Conservation (phyloP, 2,797 vertebrate genomes). For the Phrynocephalus vlangalii region DNA sequence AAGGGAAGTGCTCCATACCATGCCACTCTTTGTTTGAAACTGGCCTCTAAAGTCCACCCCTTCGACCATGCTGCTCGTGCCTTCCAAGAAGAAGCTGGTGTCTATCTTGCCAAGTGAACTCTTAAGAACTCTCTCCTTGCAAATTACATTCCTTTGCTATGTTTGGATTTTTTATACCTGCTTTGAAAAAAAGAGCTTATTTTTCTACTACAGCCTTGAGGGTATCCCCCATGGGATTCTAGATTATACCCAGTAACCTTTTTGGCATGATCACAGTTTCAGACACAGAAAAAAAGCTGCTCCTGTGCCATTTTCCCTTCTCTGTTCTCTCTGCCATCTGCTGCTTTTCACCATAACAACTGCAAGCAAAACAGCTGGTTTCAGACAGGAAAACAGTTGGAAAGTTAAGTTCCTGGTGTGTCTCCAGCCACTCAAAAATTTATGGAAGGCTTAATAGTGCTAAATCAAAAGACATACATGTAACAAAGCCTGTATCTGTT, state of each 20-base stretch:
- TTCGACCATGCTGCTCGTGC: too few relatives aligned
- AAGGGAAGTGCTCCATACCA: too few relatives aligned
- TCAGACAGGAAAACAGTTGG: neutral
- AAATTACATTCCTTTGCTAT: too few relatives aligned
- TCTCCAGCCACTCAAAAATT: neutral
- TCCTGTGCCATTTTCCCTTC: neutral
- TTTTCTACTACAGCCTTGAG: too few relatives aligned
- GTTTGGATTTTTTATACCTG: too few relatives aligned
- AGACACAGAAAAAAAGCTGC: neutral
- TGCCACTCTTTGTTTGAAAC: too few relatives aligned
- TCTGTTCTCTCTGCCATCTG: neutral
- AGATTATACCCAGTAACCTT: neutral
- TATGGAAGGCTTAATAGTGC: neutral
- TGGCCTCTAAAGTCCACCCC: too few relatives aligned
- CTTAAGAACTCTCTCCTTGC: too few relatives aligned
- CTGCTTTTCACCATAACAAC: neutral
- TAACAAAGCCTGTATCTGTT: neutral
- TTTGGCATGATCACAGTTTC: neutral
- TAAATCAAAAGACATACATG: neutral
- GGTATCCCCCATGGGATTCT: too few relatives aligned
- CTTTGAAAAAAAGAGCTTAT: too few relatives aligned
- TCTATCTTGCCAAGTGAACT: too few relatives aligned
- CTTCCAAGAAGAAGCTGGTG: too few relatives aligned
- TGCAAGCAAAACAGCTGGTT: neutral
- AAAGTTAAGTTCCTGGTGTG: neutral